phyloP scores from a whole-genome alignment of 2,797 vertebrate species.

The Sciurus carolinensis region DNA sequence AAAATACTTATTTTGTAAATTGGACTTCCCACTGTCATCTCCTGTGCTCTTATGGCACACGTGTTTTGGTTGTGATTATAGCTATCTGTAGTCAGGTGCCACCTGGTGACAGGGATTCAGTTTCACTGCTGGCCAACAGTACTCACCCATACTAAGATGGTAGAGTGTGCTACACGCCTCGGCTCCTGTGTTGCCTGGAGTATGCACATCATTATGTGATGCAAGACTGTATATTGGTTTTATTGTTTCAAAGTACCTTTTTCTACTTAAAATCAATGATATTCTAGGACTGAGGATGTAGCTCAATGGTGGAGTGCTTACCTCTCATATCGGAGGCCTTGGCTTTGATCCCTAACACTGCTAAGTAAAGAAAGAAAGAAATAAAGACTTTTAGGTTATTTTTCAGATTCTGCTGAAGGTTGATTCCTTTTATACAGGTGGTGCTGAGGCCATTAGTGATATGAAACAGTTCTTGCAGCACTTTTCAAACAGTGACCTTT shows the following conservation, averaged over 20 bases:
- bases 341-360: too few species aligned
- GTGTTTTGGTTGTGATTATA: not conserved
- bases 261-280: conserved; percentile 20
- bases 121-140: not conserved
- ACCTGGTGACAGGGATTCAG: too few species aligned
- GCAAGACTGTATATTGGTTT: not conserved
- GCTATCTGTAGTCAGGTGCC: not conserved
- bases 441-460: not conserved
- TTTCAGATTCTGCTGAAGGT: not conserved
- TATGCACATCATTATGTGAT: not conserved
- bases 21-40: not conserved
- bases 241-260: conserved; percentile 39
- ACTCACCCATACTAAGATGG: not conserved
- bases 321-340: too few species aligned
- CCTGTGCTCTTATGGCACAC: not conserved
- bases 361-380: too few species aligned
- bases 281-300: too few species aligned
- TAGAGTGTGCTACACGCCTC: not conserved
- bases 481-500: too few species aligned
- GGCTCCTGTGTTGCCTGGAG: too few species aligned
- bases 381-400: not conserved
- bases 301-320: too few species aligned
- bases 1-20: not conserved
- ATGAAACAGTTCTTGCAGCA: not conserved
- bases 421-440: not conserved